Percentiles rank a stretch among this genome's conserved stretches.
Conservation (phyloP, 2,888 invertebrate species). For the Mycalesis mineus region DNA sequence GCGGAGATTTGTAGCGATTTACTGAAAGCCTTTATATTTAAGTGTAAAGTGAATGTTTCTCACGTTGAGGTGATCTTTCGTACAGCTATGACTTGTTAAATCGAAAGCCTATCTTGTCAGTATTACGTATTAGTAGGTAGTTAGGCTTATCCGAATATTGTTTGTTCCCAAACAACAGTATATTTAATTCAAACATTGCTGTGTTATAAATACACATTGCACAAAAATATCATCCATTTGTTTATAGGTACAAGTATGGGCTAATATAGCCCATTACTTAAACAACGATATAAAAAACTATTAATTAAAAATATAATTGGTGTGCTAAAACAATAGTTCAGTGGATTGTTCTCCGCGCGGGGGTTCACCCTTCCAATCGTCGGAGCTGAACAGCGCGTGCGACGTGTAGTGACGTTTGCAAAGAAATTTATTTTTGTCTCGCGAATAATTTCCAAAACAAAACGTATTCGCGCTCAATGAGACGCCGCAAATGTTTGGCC, state of each 20-base stretch:
- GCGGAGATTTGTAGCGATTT: too few relatives aligned
- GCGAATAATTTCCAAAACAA: neutral
- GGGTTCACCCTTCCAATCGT: neutral
- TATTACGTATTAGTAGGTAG: too few relatives aligned
- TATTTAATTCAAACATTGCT: too few relatives aligned
- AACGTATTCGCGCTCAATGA: conserved; percentile 4
- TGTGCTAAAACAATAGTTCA: neutral
- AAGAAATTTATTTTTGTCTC: conserved; percentile 1
- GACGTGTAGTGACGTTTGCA: neutral
- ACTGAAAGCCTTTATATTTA: neutral
- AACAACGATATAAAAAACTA: neutral
- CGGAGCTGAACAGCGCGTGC: neutral
- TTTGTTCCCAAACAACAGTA: too few relatives aligned
- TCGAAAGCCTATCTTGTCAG: too few relatives aligned
- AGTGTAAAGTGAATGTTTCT: neutral
- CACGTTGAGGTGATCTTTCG: too few relatives aligned
- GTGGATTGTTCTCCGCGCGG: neutral
- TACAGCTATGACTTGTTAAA: too few relatives aligned
- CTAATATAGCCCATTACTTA: too few relatives aligned
- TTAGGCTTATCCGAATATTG: too few relatives aligned
- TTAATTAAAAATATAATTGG: neutral
- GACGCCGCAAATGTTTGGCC: conserved; percentile 15
- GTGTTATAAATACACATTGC: too few relatives aligned
- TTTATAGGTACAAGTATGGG: too few relatives aligned
- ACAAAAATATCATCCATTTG: too few relatives aligned